Percentiles rank a stretch among this genome's conserved stretches.
Conservation (phyloP, 2,888 invertebrate species). For the Ceratothoa steindachneri region DNA sequence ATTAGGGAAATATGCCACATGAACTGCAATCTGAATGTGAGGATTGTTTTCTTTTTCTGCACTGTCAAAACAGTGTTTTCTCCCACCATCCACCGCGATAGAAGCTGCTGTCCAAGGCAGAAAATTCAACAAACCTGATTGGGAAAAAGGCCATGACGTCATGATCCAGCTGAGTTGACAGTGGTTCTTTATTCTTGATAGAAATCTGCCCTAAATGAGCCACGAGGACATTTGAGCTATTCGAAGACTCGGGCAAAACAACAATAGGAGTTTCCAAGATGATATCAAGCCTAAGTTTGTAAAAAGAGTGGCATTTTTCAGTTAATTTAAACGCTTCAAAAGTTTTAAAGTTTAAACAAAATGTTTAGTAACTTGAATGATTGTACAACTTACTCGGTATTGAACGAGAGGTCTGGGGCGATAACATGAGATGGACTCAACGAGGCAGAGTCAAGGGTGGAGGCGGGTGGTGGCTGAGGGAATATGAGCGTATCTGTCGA, state of each 20-base stretch:
- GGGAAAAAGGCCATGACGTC: not conserved
- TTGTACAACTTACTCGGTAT: not conserved
- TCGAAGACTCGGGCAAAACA: constrained; percentile 73
- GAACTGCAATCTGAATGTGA: no score
- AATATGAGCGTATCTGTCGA: constrained; percentile 49
- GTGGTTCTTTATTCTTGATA: constrained; percentile 51
- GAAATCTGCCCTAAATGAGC: constrained; percentile 88
- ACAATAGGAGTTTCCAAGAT: constrained; percentile 86
- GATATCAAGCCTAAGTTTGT: constrained; percentile 60
- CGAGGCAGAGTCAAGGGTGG: constrained; percentile 29
- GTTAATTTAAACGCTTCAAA: not conserved
- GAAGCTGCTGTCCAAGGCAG: no score
- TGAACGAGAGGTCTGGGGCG: constrained; percentile 54
- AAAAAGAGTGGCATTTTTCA: not conserved
- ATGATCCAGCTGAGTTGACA: not conserved
- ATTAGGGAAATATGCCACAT: no score
- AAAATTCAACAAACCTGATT: not conserved
- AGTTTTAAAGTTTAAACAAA: not conserved
- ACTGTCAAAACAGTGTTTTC: no score
- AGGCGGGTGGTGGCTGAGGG: constrained; percentile 42
- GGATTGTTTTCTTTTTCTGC: no score
- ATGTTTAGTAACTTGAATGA: no score
- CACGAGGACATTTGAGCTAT: constrained; percentile 77
- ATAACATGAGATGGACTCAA: constrained; percentile 16
- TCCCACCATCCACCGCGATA: no score